phyloP scores from a whole-genome alignment of 1,140 invertebrate species.

The Plutomurus gul region DNA sequence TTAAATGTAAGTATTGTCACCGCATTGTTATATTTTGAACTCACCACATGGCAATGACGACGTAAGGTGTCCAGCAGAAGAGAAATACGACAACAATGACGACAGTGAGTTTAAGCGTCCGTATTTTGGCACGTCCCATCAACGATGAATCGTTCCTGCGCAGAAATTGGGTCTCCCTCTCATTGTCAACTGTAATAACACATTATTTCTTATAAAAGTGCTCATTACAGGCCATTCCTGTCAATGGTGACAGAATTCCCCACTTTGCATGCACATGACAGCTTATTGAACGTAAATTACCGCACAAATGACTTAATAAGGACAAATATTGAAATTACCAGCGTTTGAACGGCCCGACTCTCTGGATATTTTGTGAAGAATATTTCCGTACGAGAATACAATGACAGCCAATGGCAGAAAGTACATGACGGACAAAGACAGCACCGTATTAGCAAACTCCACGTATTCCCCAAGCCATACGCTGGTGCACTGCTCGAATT shows the following conservation, averaged over 20 bases:
- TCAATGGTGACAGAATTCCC: no score
- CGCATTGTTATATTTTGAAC: neutral
- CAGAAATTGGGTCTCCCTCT: slow-evolving; percentile 57
- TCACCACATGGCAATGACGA: slow-evolving; percentile 74
- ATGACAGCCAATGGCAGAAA: slow-evolving; percentile 75
- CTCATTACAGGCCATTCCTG: no score
- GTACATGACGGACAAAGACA: slow-evolving; percentile 75
- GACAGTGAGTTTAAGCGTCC: slow-evolving; percentile 26
- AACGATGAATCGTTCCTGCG: slow-evolving; percentile 68
- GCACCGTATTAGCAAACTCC: slow-evolving; percentile 71
- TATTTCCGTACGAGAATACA: slow-evolving; percentile 71
- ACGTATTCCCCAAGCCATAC: slow-evolving; percentile 70
- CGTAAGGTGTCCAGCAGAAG: slow-evolving; percentile 80
- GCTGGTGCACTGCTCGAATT: slow-evolving; percentile 77
- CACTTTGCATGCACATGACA: no score
- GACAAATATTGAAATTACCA: no score
- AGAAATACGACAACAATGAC: slow-evolving; percentile 68
- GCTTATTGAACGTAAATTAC: no score
- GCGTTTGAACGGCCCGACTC: slow-evolving; percentile 40
- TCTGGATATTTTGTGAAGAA: slow-evolving; percentile 72
- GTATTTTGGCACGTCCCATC: slow-evolving; percentile 69
- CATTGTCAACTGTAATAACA: neutral
- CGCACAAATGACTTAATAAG: no score
- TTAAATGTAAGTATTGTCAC: neutral
- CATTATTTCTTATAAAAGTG: neutral